These are phyloP conservation scores for Clarias pachynema DNA, from an alignment of 2,797 vertebrate genomes.

Conservation along the genomic window DNA sequence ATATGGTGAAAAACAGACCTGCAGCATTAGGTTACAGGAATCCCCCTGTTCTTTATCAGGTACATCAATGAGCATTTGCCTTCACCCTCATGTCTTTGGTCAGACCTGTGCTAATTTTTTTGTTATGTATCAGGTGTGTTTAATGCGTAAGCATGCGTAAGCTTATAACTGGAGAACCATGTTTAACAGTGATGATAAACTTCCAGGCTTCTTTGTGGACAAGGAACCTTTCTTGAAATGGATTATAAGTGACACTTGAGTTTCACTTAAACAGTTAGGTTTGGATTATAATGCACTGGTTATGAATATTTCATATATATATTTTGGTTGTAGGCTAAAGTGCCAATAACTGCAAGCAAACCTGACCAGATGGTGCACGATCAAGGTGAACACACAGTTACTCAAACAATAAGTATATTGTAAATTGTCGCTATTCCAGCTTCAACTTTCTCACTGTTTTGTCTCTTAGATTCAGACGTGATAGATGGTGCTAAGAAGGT, in stretches of 20 bases:
- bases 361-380: slow-evolving; percentile 62
- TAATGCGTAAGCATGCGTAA: background rate
- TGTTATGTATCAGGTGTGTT: background rate
- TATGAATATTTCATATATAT: slow-evolving; percentile 12
- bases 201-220: background rate
- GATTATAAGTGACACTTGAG: background rate
- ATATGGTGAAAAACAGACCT: slow-evolving; percentile 66
- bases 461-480: background rate
- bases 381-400: slow-evolving; percentile 74
- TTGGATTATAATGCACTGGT: background rate
- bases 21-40: slow-evolving; percentile 65
- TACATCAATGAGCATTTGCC: background rate
- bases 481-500: slow-evolving; percentile 23
- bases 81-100: background rate
- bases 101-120: background rate
- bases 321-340: slow-evolving; percentile 65
- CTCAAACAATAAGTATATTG: background rate
- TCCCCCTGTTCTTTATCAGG: slow-evolving; percentile 48
- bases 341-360: slow-evolving; percentile 64
- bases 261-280: background rate
- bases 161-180: background rate
- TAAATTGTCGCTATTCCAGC: background rate
- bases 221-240: background rate
- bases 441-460: background rate
- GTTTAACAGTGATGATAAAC: background rate